Conservation (phyloP, 1,140 invertebrate genomes). For the Musca vetustissima region DNA sequence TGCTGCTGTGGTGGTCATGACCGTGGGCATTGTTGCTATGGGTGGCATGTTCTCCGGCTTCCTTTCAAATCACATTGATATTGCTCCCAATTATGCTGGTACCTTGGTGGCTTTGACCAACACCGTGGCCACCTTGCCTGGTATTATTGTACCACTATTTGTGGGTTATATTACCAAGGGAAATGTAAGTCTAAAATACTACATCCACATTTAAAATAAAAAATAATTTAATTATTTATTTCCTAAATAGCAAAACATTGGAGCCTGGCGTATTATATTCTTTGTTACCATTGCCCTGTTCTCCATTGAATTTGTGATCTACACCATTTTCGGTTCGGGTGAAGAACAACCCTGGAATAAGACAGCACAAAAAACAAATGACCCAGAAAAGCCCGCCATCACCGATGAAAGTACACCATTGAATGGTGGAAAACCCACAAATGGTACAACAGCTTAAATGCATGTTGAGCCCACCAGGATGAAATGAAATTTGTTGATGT, state of each 20-base stretch:
- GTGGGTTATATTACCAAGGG: slow-evolving; percentile 74
- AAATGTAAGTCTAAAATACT: slow-evolving; percentile 65
- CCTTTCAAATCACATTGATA: slow-evolving; percentile 87
- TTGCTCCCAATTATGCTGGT: slow-evolving; percentile 84
- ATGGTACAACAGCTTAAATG: neutral
- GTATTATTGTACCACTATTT: slow-evolving; percentile 82
- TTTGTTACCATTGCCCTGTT: slow-evolving; percentile 77
- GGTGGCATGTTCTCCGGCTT: slow-evolving; percentile 87
- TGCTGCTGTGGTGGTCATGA: slow-evolving; percentile 73
- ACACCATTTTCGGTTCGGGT: slow-evolving; percentile 77
- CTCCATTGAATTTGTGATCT: slow-evolving; percentile 73
- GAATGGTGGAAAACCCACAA: slow-evolving; percentile 7
- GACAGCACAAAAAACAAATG: slow-evolving; percentile 12
- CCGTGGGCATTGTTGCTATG: slow-evolving; percentile 70
- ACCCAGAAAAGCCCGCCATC: neutral
- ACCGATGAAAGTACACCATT: slow-evolving; percentile 30
- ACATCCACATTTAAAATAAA: too few relatives aligned
- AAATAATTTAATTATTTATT: neutral
- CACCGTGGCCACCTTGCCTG: slow-evolving; percentile 81
- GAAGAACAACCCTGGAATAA: slow-evolving; percentile 83
- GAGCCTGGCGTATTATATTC: slow-evolving; percentile 83
- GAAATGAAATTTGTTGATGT: too few relatives aligned
- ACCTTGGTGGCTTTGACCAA: slow-evolving; percentile 87
- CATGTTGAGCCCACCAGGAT: neutral
- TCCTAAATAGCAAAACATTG: slow-evolving; percentile 75